phyloP scores from a whole-genome alignment of 2,797 vertebrate genomes.

The Argyrosomus regius region DNA sequence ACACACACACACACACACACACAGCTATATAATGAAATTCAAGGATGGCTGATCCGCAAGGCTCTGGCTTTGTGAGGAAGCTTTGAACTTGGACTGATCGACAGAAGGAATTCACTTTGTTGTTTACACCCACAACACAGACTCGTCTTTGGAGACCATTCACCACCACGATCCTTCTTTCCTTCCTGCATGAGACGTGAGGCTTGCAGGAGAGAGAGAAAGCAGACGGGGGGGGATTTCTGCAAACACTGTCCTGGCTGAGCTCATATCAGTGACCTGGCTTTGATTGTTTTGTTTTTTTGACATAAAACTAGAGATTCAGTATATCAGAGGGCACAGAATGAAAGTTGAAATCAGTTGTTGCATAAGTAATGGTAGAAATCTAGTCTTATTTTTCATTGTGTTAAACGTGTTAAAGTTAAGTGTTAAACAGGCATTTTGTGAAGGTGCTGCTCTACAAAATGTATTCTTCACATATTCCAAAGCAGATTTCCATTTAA shows the following conservation, averaged over 20 bases:
- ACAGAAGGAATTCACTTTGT: constrained; percentile 63
- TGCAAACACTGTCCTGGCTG: constrained; percentile 18
- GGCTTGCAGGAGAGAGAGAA: neutral
- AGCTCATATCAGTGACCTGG: constrained; percentile 27
- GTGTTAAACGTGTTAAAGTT: neutral
- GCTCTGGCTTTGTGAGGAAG: constrained; percentile 45
- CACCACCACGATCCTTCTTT: neutral
- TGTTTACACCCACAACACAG: constrained; percentile 60
- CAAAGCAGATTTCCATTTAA: neutral
- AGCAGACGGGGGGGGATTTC: constrained; percentile 3
- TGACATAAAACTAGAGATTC: neutral
- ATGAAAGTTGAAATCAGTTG: neutral
- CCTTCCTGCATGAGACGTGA: neutral
- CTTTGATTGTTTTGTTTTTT: constrained; percentile 45
- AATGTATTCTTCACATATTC: neutral
- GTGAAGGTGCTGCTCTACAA: neutral
- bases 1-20: constrained; percentile 4
- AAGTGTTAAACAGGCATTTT: neutral
- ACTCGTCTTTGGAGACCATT: constrained; percentile 3
- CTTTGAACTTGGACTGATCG: constrained; percentile 65
- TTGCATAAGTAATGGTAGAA: constrained; percentile 16
- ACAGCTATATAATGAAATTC: constrained; percentile 51
- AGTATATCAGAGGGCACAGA: neutral
- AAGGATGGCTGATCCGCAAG: constrained; percentile 45
- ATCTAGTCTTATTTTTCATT: neutral